Evolutionary conservation across 2,113 vertebrate species (phyloP), one percentile per base, ranked within the genome.

Genomic region (Noctilio leporinus): DNA sequence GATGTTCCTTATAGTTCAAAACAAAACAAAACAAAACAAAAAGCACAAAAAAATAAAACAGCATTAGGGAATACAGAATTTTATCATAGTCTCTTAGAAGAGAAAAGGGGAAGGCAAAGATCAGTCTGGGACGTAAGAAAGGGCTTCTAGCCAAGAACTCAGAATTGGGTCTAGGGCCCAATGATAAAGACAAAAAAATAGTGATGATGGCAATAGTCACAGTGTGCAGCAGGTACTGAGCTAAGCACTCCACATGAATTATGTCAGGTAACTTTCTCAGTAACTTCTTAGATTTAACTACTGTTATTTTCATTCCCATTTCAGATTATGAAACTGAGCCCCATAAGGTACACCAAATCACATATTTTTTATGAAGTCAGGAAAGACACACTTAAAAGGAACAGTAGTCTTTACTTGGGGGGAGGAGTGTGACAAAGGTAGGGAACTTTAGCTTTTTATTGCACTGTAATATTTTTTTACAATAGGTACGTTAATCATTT

Each of bases 11-110:
- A 45, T 87, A 90, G 87, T 43, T 94, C 76, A 7, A 57, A 55
- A 64, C 81, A 88, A 65, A 76, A 70, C 15, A 30, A n/a, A n/a
- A n/a, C n/a, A n/a, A n/a, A n/a, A n/a, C n/a, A n/a, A n/a, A n/a
- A n/a, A n/a, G n/a, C n/a, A n/a, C 76, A 7, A 57, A 55, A 64
- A 85, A 88, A 65, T 70, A 70, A 33, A 4, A 82, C 43, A 85
- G 64, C 87, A 91, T 81, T 77, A 95, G 94, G 82, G 73, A 90
- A 89, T 89, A 88, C 87, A 95, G 94, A 95, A 86, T 97, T 93
- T 96, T 89, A 92, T 93, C 95, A 72, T 30, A 89, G 92, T 86
- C 77, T 95, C 89, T 81, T 86, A 85, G 65, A 19, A 90, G 47
- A 80, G 22, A 73, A 57, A 38, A 40, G 24, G 30, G 49, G 76